Base-by-base conservation (phyloP, 2,113 vertebrate genomes). In the human (Homo sapiens) region DNA sequence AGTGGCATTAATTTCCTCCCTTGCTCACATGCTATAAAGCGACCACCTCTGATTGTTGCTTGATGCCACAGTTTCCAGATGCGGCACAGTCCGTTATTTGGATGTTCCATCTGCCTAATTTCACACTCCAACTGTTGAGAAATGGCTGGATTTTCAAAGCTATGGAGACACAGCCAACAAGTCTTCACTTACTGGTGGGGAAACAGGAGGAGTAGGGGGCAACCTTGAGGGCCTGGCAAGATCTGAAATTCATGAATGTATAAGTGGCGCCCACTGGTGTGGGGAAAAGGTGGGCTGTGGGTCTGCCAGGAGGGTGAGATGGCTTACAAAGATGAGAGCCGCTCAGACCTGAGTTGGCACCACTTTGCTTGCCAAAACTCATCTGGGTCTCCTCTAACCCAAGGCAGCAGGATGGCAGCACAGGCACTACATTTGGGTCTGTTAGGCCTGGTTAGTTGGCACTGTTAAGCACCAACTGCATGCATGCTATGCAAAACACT, bases 61-160 rank as follows among this genome's bases (percentile, higher is more conserved):
- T 6, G 23, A 35, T 23, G 86, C 76, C 6, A 12, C 0, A 0
- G 92, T 45, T 66, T 59, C 97, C 93, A 72, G 79, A 79, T 66
- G 95, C 61, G 35, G 70, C 6, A 0, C 22, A 1, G 57, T 30
- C 79, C 32, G 1, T 61, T 82, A 35, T 70, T 70, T 70, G 90
- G 55, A 50, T 59, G 38, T 48, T 55, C 91, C 80, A 52, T 96
- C 79, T 96, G 93, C 87, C 94, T 78, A 30, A 91, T 92, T 95
- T 89, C 87, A 96, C 93, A 82, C 83, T 92, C 72, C 90, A 78
- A 16, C 78, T 95, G 87, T 90, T 73, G 87, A 97, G 87, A 70
- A 91, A 73, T 35, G 40, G 87, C 82, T 78, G 59, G 52, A 30
- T 91, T 79, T 93, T 57, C 32, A 66, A 35, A 84, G 72, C 90